Conservation (phyloP, 37 sponge, comb jelly and placozoan species). For the Petrosia ficiformis region DNA sequence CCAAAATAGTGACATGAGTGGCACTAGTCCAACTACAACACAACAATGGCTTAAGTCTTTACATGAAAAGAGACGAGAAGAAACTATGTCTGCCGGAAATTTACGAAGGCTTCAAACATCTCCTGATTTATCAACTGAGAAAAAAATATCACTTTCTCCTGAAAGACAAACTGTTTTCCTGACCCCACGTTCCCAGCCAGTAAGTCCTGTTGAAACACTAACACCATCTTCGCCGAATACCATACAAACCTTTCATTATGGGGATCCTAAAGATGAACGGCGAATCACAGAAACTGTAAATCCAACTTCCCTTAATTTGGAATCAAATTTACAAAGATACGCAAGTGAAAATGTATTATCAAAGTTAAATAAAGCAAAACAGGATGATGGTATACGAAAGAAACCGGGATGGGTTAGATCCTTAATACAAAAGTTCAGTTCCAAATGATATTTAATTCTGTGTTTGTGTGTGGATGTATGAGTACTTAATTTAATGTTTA, state of each 20-base stretch:
- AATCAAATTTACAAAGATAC: neutral
- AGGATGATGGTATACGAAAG: neutral
- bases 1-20: neutral
- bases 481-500: too few species aligned
- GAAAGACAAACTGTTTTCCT: neutral
- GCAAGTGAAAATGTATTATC: neutral
- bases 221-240: neutral
- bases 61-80: neutral
- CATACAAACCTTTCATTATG: neutral
- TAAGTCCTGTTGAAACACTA: neutral
- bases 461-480: too few species aligned
- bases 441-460: too few species aligned
- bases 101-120: neutral
- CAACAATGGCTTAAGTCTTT: conserved; percentile 13
- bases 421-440: conserved; percentile 20
- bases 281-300: too few species aligned
- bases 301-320: too few species aligned
- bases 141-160: neutral
- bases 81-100: neutral
- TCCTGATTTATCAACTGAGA: neutral
- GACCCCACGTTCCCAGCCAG: neutral
- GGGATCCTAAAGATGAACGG: neutral
- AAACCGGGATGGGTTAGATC: conserved; percentile 30
- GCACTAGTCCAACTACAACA: too few species aligned
- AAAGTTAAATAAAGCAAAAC: neutral